Base-by-base conservation (phyloP, 2,113 vertebrate species). In the Osmerus eperlanus region DNA sequence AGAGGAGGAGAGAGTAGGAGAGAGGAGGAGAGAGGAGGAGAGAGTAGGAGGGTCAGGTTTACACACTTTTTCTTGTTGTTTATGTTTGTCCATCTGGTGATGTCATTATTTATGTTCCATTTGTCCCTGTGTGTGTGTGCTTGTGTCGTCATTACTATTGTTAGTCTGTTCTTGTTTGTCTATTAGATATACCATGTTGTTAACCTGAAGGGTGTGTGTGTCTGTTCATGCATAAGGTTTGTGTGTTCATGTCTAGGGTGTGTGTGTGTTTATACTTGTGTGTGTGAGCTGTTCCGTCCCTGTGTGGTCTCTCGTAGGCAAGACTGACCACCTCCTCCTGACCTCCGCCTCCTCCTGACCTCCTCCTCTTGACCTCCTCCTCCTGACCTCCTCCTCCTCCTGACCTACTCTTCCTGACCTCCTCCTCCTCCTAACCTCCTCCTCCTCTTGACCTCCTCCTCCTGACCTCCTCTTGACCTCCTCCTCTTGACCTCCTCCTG, bases 61-160 rank as follows among this genome's bases (percentile, higher is more conserved):
- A 25, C 25, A 25, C 23, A 14, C 59, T 13, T 25, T 54, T 63
- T 65, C 25, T 71, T 78, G 80, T 51, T 73, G 70, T 85, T 81
- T 75, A 36, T 68, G 65, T 78, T 83, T 52, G 62, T 52, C 64
- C n/a, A 56, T 55, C 2, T 7, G 14, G 63, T 73, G 74, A 23
- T 23, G 1, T 23, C 23, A 76, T 85, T 76, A 69, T 18, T 71
- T 25, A 7, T 29, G 25, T 63, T 12, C 41, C 14, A 12, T 67
- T 18, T 56, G 51, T 70, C 13, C 47, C 13, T 76, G 56, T 71
- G 76, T 81, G 28, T 63, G 59, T 73, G 12, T 19, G 25, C 53
- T 51, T 54, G 15, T 51, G 15, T 41, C 9, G 15, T 55, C 54
- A 55, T 21, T 19, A 19, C 63, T 75, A 59, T 65, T 55, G 54